These are phyloP conservation scores for Sebastes itinus DNA, from an alignment of 2,797 vertebrate genomes.

Conservation along the genomic window DNA sequence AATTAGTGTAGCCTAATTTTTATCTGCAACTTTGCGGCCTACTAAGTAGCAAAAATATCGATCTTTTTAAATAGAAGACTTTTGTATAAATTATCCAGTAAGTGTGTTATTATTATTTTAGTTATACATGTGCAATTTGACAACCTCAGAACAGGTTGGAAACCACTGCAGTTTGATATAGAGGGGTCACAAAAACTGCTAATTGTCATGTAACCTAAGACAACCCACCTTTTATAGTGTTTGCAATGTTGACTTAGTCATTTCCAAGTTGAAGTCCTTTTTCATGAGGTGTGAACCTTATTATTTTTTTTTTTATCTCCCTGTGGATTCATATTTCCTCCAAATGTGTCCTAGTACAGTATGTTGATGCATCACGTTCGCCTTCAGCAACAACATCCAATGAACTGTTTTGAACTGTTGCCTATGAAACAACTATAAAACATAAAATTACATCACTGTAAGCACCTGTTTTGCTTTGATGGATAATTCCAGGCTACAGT, in stretches of 20 bases:
- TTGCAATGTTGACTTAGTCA: not conserved
- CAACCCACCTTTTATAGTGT: not conserved
- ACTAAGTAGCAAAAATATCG: no score
- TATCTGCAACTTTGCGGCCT: no score
- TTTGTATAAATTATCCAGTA: no score
- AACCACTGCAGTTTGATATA: not conserved
- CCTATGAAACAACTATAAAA: constrained; percentile 35
- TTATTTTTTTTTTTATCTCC: not conserved
- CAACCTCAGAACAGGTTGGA: no score
- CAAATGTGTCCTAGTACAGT: not conserved
- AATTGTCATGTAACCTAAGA: not conserved
- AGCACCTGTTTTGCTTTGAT: constrained; percentile 57
- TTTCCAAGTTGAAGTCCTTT: not conserved
- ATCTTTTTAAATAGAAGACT: no score
- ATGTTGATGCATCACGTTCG: constrained; percentile 1
- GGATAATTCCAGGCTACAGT: constrained; percentile 16
- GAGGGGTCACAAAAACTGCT: not conserved
- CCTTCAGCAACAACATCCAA: constrained; percentile 14
- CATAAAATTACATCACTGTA: constrained; percentile 32
- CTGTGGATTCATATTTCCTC: not conserved
- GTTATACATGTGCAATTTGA: no score
- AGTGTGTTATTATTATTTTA: no score
- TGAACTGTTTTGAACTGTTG: constrained; percentile 12
- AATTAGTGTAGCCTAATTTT: no score
- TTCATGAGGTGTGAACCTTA: not conserved